phyloP scores from a whole-genome alignment of 2,113 vertebrate genomes.

The Halcyon senegalensis region DNA sequence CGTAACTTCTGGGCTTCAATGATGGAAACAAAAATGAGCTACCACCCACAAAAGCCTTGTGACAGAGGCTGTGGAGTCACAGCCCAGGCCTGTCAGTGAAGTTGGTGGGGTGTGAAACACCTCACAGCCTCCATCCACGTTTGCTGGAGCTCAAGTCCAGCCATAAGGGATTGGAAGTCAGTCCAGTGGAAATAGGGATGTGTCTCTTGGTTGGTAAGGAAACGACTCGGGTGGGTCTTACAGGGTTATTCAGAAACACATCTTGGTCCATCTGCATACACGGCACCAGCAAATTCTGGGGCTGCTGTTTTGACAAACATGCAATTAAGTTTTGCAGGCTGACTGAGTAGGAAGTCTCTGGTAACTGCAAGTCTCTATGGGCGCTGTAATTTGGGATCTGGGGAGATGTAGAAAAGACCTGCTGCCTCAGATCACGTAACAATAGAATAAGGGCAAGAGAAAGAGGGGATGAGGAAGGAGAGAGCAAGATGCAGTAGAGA shows the following conservation, averaged over 20 bases:
- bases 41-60: constrained; percentile 19
- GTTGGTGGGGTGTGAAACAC: background rate
- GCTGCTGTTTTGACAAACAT: background rate
- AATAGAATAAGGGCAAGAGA: background rate
- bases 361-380: background rate
- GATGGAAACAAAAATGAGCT: background rate
- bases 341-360: background rate
- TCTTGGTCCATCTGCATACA: background rate
- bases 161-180: background rate
- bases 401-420: background rate
- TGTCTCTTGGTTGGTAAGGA: background rate
- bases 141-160: background rate
- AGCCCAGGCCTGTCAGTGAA: background rate
- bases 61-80: background rate
- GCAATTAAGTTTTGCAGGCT: background rate
- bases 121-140: background rate
- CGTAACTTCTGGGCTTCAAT: background rate
- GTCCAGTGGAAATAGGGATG: background rate
- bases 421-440: background rate
- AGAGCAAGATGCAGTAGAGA: background rate
- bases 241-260: background rate
- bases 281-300: background rate
- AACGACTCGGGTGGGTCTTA: background rate
- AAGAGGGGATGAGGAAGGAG: background rate
- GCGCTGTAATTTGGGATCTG: background rate